phyloP scores from a whole-genome alignment of 2,888 invertebrate genomes.

The Oscheius myriophilus region DNA sequence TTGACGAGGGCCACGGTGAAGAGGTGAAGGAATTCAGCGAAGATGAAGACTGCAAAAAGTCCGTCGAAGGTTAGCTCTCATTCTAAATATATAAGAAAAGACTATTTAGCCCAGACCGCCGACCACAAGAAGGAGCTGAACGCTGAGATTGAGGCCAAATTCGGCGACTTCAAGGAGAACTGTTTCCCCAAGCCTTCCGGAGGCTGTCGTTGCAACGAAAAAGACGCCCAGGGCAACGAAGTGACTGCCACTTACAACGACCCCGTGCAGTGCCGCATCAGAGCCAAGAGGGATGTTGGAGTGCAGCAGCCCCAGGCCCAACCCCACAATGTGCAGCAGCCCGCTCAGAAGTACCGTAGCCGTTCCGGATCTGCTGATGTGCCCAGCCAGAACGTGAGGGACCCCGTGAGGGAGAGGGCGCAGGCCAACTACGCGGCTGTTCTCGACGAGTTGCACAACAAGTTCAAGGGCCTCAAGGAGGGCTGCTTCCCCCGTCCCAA shows the following conservation, averaged over 20 bases:
- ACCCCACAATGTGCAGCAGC: conserved; percentile 29
- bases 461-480: conserved; percentile 68
- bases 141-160: conserved; percentile 66
- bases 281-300: conserved; percentile 46
- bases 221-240: conserved; percentile 64
- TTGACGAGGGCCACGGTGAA: conserved; percentile 57
- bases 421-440: conserved; percentile 69
- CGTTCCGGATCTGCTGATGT: conserved; percentile 16
- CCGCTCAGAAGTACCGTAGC: conserved; percentile 20
- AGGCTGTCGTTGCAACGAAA: conserved; percentile 67
- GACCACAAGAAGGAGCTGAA: conserved; percentile 66
- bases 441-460: conserved; percentile 66
- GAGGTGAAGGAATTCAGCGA: conserved; percentile 44
- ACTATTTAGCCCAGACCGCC: conserved; percentile 54
- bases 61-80: conserved; percentile 34
- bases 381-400: conserved; percentile 48
- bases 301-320: conserved; percentile 28
- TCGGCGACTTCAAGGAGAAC: conserved; percentile 62
- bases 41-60: conserved; percentile 53
- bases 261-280: conserved; percentile 55
- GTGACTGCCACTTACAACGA: conserved; percentile 59
- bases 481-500: conserved; percentile 65
- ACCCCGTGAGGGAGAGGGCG: conserved; percentile 61
- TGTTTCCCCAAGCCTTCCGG: conserved; percentile 65
- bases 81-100: not conserved